phyloP scores from a whole-genome alignment of 2,888 invertebrate species.

The Ormyrus labotus region DNA sequence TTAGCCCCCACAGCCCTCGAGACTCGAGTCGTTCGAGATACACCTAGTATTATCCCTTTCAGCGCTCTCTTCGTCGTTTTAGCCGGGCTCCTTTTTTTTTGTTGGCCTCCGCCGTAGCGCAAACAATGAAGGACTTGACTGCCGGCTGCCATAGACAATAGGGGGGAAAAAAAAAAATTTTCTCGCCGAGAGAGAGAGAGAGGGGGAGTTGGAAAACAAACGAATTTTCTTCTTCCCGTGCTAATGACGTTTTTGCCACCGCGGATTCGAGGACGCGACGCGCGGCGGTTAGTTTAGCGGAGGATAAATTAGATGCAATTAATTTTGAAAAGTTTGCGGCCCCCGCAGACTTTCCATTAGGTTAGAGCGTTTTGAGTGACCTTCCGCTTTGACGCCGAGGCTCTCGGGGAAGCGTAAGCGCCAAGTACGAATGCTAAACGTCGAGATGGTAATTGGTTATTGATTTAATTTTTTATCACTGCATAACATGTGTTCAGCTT shows the following conservation, averaged over 20 bases:
- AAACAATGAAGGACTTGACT: conserved; percentile 20
- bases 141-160: background rate
- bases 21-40: conserved; percentile 3
- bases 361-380: no score
- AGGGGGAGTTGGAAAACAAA: conserved; percentile 9
- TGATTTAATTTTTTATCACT: no score
- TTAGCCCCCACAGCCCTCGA: conserved; percentile 57
- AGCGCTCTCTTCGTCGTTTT: background rate
- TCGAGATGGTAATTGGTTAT: no score
- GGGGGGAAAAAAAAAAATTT: background rate
- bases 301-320: conserved; percentile 45
- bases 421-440: no score
- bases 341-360: conserved; percentile 5
- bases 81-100: conserved; percentile 2
- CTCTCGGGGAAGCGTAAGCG: no score
- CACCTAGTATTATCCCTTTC: background rate
- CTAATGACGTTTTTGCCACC: conserved; percentile 40
- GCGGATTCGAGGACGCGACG: background rate
- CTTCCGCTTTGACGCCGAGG: no score
- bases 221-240: conserved; percentile 21
- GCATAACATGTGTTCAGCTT: no score
- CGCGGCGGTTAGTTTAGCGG: conserved; percentile 7
- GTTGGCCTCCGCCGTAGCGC: background rate
- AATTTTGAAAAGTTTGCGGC: conserved; percentile 36
- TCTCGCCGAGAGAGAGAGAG: background rate